Conservation (phyloP, 2,113 vertebrate genomes). For the Campylorhamphus procurvoides region DNA sequence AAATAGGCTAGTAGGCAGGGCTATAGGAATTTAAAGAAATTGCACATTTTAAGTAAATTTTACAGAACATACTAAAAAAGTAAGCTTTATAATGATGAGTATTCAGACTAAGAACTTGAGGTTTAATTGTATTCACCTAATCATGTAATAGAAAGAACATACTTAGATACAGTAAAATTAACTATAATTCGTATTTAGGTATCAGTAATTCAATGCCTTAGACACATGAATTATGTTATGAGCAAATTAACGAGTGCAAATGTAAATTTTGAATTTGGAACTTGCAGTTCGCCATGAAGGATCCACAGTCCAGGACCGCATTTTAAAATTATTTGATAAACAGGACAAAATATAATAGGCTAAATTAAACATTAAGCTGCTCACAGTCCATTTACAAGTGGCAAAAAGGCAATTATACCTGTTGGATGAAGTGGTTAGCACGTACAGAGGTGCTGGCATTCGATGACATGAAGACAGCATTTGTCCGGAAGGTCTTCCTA, state of each 20-base stretch:
- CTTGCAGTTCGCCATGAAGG: not conserved
- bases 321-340: not conserved
- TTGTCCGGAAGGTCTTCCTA: not conserved
- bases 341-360: not conserved
- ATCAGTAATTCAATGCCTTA: not conserved
- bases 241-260: not conserved
- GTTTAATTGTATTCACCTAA: not conserved
- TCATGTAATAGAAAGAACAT: not conserved
- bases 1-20: not conserved
- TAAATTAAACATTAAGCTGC: not conserved
- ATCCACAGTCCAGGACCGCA: not conserved
- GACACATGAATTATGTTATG: not conserved
- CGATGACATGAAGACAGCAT: not conserved
- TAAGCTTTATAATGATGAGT: not conserved
- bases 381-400: not conserved
- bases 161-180: not conserved
- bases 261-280: not conserved
- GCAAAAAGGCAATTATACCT: not conserved
- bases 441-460: not conserved
- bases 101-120: not conserved
- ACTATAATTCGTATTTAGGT: not conserved
- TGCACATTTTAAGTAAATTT: not conserved
- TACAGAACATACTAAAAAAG: not conserved
- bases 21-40: not conserved
- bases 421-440: not conserved